Conservation (phyloP, 2,888 invertebrate genomes). For the Pheosia gnoma region DNA sequence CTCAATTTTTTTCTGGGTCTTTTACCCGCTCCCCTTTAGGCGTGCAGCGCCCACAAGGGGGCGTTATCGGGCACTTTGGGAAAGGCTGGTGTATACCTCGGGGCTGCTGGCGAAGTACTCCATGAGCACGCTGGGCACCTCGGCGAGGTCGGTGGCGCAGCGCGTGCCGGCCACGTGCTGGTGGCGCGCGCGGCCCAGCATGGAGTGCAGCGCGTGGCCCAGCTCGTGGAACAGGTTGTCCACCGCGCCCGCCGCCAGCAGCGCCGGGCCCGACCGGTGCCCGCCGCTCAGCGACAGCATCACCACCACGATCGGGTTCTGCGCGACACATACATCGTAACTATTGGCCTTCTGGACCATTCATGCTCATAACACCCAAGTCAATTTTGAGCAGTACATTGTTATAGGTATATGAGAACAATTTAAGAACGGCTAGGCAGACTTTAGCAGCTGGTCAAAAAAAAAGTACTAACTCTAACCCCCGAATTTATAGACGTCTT, state of each 20-base stretch:
- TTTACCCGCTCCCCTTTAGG: too few species aligned
- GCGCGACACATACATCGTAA: slow-evolving; percentile 28
- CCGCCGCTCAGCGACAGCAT: slow-evolving; percentile 94
- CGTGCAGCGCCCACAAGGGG: too few species aligned
- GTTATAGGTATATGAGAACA: too few species aligned
- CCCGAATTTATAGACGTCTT: too few species aligned
- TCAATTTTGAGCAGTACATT: too few species aligned
- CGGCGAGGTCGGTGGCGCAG: slow-evolving; percentile 98
- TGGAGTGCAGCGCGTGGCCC: slow-evolving; percentile 99
- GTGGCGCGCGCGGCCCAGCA: slow-evolving; percentile 97
- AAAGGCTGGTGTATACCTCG: slow-evolving; percentile 68
- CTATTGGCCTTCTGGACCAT: background rate
- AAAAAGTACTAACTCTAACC: too few species aligned
- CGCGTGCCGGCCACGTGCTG: slow-evolving; percentile 99
- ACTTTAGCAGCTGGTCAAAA: too few species aligned
- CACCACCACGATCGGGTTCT: slow-evolving; percentile 95
- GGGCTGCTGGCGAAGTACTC: slow-evolving; percentile 98
- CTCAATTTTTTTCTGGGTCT: too few species aligned
- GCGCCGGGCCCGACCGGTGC: slow-evolving; percentile 87
- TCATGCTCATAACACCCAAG: too few species aligned
- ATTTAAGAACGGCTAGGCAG: too few species aligned
- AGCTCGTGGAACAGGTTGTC: slow-evolving; percentile 99
- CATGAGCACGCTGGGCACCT: slow-evolving; percentile 99
- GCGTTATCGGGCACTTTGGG: too few species aligned
- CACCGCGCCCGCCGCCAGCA: slow-evolving; percentile 92